Percentiles rank a stretch among this genome's conserved stretches.
phyloP scores from a whole-genome alignment of 2,113 vertebrate species.

The Podocnemis expansa region DNA sequence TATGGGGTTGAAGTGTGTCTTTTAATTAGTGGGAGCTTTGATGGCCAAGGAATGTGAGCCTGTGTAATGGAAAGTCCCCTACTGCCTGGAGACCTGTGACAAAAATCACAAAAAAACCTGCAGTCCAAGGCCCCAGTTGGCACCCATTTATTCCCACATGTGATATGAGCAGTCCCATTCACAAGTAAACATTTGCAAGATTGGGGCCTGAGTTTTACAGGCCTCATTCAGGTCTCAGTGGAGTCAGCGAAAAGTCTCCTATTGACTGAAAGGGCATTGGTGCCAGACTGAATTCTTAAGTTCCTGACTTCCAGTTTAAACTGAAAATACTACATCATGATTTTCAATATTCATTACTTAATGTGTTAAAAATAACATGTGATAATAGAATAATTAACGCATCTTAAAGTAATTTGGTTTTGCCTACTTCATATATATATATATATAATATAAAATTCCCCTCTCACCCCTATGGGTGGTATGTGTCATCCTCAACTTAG shows the following conservation, averaged over 20 bases:
- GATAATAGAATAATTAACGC: background rate
- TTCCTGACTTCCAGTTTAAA: background rate
- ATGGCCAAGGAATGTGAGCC: background rate
- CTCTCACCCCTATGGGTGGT: too few relatives aligned
- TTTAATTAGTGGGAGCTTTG: background rate
- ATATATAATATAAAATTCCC: too few relatives aligned
- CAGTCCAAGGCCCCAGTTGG: background rate
- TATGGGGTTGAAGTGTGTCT: background rate
- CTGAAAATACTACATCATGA: background rate
- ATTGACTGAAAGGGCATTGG: background rate
- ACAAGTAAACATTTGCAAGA: background rate
- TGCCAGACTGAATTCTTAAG: background rate
- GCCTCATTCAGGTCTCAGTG: background rate
- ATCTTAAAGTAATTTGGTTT: background rate
- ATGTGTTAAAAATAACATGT: background rate
- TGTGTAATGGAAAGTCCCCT: background rate
- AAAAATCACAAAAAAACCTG: fast-evolving
- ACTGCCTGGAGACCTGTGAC: background rate
- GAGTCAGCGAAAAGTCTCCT: background rate
- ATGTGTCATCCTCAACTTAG: too few relatives aligned
- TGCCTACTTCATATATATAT: too few relatives aligned
- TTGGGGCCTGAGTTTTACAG: background rate
- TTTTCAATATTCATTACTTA: background rate
- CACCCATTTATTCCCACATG: fast-evolving
- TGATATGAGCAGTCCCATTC: fast-evolving